phyloP scores from a whole-genome alignment of 2,888 invertebrate species.

The Arctia plantaginis region DNA sequence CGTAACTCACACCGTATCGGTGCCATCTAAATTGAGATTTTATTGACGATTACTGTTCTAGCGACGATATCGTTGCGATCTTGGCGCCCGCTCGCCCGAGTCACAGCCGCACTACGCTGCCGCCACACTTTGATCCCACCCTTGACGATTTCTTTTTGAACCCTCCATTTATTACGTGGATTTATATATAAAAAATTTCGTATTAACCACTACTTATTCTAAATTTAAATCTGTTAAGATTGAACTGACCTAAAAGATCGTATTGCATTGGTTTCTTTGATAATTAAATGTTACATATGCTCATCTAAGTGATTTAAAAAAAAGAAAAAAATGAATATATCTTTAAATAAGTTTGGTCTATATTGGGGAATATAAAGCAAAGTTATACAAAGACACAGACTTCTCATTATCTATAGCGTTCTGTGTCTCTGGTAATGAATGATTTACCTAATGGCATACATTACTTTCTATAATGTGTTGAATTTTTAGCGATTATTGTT shows the following conservation, averaged over 20 bases:
- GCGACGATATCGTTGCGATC: conserved; percentile 85
- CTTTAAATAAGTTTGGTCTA: too few relatives aligned
- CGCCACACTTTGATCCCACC: conserved; percentile 69
- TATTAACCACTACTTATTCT: conserved; percentile 22
- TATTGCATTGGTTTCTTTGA: conserved; percentile 14
- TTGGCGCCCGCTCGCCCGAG: conserved; percentile 83
- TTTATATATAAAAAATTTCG: conserved; percentile 31
- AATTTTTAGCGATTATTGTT: conserved; percentile 55
- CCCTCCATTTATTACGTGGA: conserved; percentile 48
- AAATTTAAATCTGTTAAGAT: conserved; percentile 14
- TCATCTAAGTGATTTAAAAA: too few relatives aligned
- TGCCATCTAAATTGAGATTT: conserved; percentile 87
- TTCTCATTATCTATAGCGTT: too few relatives aligned
- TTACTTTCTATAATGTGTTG: conserved; percentile 31
- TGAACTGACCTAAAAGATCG: not conserved
- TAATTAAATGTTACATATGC: not conserved
- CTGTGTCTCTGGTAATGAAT: too few relatives aligned
- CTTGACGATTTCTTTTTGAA: conserved; percentile 48
- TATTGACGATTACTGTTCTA: conserved; percentile 87
- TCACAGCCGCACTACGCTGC: conserved; percentile 60
- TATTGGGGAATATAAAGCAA: too few relatives aligned
- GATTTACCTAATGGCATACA: conserved; percentile 35
- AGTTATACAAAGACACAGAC: too few relatives aligned
- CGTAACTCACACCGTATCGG: conserved; percentile 85
- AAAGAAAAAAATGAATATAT: too few relatives aligned